Conservation (phyloP, 37 sponge, comb jelly and placozoan species). For the Aphrocallistes beatrix region DNA sequence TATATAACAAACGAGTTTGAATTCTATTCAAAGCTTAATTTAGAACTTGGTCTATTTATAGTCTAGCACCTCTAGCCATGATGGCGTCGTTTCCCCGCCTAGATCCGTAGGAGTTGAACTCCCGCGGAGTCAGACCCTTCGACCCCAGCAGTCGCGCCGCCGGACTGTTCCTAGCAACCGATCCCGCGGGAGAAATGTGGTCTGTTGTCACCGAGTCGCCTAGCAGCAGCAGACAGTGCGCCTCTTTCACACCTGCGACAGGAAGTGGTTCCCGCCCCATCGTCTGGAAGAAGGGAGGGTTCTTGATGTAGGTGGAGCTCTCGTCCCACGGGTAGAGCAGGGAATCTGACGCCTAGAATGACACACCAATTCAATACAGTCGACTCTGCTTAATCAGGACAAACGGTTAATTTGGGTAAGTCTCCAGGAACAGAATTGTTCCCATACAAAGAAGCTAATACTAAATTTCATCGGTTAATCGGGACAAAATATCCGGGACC, state of each 20-base stretch:
- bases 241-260: conserved; percentile 28
- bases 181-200: conserved; percentile 87
- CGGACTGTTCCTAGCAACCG: conserved; percentile 76
- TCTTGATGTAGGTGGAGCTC: conserved; percentile 73
- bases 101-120: conserved; percentile 85
- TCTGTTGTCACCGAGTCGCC: conserved; percentile 91
- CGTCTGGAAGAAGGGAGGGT: conserved; percentile 72
- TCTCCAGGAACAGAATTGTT: no score
- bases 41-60: no score
- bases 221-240: conserved; percentile 55
- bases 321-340: conserved; percentile 77
- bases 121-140: conserved; percentile 64
- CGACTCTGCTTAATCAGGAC: no score
- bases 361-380: no score
- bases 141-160: conserved; percentile 68
- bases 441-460: no score
- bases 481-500: no score
- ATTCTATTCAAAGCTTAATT: no score
- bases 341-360: conserved; percentile 36
- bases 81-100: conserved; percentile 81
- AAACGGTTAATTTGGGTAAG: no score
- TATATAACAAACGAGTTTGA: no score
- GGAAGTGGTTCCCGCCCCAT: conserved; percentile 53
- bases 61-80: conserved; percentile 58
- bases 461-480: no score